phyloP scores from a whole-genome alignment of 2,888 invertebrate genomes.

The Syritta pipiens region DNA sequence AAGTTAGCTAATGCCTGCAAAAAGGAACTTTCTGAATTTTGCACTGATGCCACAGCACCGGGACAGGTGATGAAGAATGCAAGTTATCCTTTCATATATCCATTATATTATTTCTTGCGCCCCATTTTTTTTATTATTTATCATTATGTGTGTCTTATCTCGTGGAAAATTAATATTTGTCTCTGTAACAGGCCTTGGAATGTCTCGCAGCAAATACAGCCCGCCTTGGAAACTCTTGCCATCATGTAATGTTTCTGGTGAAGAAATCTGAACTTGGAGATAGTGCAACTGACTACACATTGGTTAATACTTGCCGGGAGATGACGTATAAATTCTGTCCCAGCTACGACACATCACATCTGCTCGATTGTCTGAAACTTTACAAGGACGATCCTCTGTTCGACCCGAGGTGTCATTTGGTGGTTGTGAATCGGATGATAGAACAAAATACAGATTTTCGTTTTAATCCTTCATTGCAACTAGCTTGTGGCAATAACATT shows the following conservation, averaged over 20 bases:
- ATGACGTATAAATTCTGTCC: constrained; percentile 93
- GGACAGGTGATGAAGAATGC: constrained; percentile 80
- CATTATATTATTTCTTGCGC: constrained; percentile 1
- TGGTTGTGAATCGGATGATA: constrained; percentile 93
- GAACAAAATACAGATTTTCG: constrained; percentile 94
- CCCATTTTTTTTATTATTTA: constrained; percentile 11
- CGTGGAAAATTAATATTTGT: background rate
- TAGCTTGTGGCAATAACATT: constrained; percentile 90
- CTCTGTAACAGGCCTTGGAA: constrained; percentile 85
- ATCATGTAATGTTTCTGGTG: constrained; percentile 90
- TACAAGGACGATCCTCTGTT: constrained; percentile 89
- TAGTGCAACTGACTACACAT: constrained; percentile 91
- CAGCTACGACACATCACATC: constrained; percentile 84
- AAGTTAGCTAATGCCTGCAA: constrained; percentile 90
- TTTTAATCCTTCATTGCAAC: constrained; percentile 91
- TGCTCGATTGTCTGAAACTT: constrained; percentile 88
- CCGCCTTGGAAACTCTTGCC: constrained; percentile 85
- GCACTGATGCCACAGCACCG: constrained; percentile 85
- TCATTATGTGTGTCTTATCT: background rate
- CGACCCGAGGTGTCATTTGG: constrained; percentile 89
- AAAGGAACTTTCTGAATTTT: constrained; percentile 87
- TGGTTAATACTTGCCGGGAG: constrained; percentile 90
- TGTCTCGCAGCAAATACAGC: constrained; percentile 86
- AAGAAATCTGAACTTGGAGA: constrained; percentile 92
- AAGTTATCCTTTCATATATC: constrained; percentile 53